Evolutionary conservation across 2,797 vertebrate genomes (phyloP), one percentile per base, ranked within the genome.

Genomic region (Bovichtus diacanthus): DNA sequence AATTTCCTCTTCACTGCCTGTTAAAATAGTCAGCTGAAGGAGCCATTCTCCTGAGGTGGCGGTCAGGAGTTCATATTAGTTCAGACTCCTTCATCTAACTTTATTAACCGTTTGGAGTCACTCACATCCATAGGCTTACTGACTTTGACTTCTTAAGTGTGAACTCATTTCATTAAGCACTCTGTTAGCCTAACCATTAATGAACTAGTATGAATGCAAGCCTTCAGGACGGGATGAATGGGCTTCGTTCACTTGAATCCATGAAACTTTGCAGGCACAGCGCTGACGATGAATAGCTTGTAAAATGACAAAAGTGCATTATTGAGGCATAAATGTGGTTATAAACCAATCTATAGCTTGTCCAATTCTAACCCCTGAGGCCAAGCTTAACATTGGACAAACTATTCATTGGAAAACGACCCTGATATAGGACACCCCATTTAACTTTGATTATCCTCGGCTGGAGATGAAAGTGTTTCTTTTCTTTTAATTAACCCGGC

Each of bases 61-160:
- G 27, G 78, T 90, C 87, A 81, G 78, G 80, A 86, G 84, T 87
- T 93, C 84, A 77, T 85, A 67, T 87, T 85, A 81, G 82, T 82
- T 78, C 54, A 80, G 71, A 43, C 55, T 67, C 78, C 80, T 89
- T 85, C 82, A 78, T 81, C 68, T 54, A 47, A 85, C 69, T 86
- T 91, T 91, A 91, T 93, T 88, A 92, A 85, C 77, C 85, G 78
- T 75, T 90, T 63, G 53, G 54, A 76, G 63, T 70, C 76, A 5
- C 66, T 83, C 36, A 47, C 34, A 60, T 59, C 65, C 49, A 25
- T 10, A 21, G 16, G 61, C 53, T 86, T 82, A 81, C 81, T 66
- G 73, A 78, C 74, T 81, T 61, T 54, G 29, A 34, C 72, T 66
- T 81, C 39, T 69, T 53, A 65, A 75, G 88, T 80, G 84, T 90